Percentiles rank a stretch among this genome's conserved stretches.
These are phyloP conservation scores for Montipora cactus DNA, from an alignment of 64 coral and sea anemone species.

Conservation along the genomic window DNA sequence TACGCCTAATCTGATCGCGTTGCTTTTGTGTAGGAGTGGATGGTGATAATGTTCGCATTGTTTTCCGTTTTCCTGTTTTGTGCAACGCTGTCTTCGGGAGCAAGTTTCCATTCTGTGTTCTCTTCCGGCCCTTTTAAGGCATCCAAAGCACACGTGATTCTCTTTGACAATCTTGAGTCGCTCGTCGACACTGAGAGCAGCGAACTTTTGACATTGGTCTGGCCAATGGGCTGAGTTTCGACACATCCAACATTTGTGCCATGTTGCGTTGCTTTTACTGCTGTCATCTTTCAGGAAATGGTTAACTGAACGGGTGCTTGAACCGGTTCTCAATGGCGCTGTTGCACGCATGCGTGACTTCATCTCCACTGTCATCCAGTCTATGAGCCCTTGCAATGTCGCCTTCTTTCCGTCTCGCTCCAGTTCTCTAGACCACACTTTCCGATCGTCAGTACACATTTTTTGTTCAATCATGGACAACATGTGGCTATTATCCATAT, in stretches of 20 bases:
- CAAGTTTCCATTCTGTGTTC: conserved; percentile 33
- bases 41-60: conserved; percentile 49
- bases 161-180: no score
- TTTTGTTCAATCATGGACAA: conserved; percentile 63
- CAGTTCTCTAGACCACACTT: conserved; percentile 60
- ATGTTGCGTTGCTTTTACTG: no score
- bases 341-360: conserved; percentile 55
- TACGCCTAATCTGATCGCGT: conserved; percentile 41
- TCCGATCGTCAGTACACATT: conserved; percentile 40
- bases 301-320: no score
- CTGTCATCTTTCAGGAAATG: no score
- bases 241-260: conserved; percentile 12
- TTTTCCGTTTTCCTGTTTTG: conserved; percentile 37
- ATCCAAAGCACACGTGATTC: conserved; percentile 57
- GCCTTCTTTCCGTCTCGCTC: conserved; percentile 49
- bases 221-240: no score
- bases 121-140: conserved; percentile 59
- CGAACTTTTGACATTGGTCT: no score
- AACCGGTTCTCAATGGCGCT: conserved; percentile 1
- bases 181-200: no score
- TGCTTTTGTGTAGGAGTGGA: conserved; percentile 62
- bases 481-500: conserved; percentile 73
- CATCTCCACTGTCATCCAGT: conserved; percentile 57
- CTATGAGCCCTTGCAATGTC: conserved; percentile 13
- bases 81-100: conserved; percentile 34